A percentile compares a stretch with the other conserved stretches of the same genome.
These are phyloP conservation scores for Acronicta aceris DNA, from an alignment of 2,888 invertebrate genomes.

Conservation along the genomic window DNA sequence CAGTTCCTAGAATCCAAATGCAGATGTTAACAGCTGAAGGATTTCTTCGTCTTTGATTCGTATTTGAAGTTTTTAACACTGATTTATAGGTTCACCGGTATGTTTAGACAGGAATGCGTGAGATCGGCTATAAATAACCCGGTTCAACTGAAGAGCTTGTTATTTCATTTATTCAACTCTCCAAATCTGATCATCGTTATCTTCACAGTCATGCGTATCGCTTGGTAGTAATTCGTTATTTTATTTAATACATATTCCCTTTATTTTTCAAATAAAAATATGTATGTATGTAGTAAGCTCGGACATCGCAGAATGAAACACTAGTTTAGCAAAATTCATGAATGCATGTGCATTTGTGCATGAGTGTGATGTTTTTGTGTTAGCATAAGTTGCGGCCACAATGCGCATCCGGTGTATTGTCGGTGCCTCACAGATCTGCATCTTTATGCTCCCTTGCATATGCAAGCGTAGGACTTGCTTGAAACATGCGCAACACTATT, in stretches of 20 bases:
- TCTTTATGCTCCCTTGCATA: slow-evolving; percentile 67
- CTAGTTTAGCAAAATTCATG: slow-evolving; percentile 18
- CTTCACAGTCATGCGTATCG: neutral
- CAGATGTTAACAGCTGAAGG: slow-evolving; percentile 34
- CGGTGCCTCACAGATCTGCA: slow-evolving; percentile 66
- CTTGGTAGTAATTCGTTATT: no score
- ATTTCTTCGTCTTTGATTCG: slow-evolving; percentile 12
- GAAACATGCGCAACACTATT: slow-evolving; percentile 15
- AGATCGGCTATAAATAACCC: neutral
- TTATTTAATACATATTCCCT: neutral
- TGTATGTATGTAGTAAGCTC: neutral
- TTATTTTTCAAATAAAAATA: slow-evolving; percentile 2
- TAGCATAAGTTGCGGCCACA: slow-evolving; percentile 54
- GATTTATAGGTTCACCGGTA: slow-evolving; percentile 5
- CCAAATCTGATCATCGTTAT: neutral
- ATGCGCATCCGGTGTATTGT: slow-evolving; percentile 66
- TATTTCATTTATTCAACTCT: slow-evolving; percentile 4
- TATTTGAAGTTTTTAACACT: slow-evolving; percentile 15
- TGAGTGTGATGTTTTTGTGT: slow-evolving; percentile 45
- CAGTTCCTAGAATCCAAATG: slow-evolving; percentile 27
- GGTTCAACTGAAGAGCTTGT: slow-evolving; percentile 1
- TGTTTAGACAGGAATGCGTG: neutral
- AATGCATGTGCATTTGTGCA: slow-evolving; percentile 23
- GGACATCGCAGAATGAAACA: slow-evolving; percentile 12
- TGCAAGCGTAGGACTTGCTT: slow-evolving; percentile 42